Conservation (phyloP, 2,888 invertebrate species). For the Autographa pulchrina region DNA sequence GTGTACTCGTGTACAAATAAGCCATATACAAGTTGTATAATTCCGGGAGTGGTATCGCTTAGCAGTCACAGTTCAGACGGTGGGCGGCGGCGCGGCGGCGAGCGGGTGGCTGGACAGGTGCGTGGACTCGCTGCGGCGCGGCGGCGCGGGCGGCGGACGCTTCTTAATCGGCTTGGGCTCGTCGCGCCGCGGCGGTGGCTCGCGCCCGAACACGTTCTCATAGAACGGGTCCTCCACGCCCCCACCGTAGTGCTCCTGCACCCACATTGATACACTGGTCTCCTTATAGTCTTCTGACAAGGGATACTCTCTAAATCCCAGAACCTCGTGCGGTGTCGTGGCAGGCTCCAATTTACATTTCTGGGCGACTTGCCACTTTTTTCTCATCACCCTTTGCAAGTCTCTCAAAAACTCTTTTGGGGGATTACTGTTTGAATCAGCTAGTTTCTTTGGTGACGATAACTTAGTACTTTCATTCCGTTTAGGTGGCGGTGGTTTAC, state of each 20-base stretch:
- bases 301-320: slow-evolving; percentile 96
- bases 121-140: slow-evolving; percentile 94
- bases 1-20: slow-evolving; percentile 24
- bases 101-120: slow-evolving; percentile 71
- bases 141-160: slow-evolving; percentile 96
- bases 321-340: slow-evolving; percentile 97
- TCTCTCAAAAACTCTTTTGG: slow-evolving; percentile 96
- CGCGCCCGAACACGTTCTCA: slow-evolving; percentile 91
- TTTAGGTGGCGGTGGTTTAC: slow-evolving; percentile 93
- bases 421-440: slow-evolving; percentile 92
- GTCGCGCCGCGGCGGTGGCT: slow-evolving; percentile 73
- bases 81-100: slow-evolving; percentile 71
- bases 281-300: slow-evolving; percentile 93
- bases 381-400: slow-evolving; percentile 97
- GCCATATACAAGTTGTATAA: slow-evolving; percentile 25
- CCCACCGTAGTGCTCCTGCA: slow-evolving; percentile 95
- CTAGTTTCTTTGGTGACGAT: slow-evolving; percentile 93
- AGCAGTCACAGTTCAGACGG: slow-evolving; percentile 66
- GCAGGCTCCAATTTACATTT: slow-evolving; percentile 96
- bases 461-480: slow-evolving; percentile 93
- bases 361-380: slow-evolving; percentile 98
- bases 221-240: slow-evolving; percentile 90
- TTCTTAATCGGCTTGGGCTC: slow-evolving; percentile 89
- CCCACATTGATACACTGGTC: slow-evolving; percentile 96
- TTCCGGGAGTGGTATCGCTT: slow-evolving; percentile 9